Percentiles rank a stretch among this genome's conserved stretches.
Conservation (phyloP, 2,888 invertebrate species). For the Euzetes globulus region DNA sequence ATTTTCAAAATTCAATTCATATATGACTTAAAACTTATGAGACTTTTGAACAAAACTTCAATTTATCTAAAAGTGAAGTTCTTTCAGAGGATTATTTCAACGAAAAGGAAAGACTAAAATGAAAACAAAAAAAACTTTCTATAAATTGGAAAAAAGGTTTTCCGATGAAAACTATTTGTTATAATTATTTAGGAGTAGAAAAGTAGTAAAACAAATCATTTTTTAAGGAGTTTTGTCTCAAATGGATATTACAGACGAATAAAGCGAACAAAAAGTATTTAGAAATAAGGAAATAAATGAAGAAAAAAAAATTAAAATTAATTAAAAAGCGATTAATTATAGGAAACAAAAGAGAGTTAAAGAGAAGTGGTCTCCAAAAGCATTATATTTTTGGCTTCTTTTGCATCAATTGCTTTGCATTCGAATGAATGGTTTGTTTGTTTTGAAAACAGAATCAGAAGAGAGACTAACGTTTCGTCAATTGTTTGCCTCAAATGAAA, state of each 20-base stretch:
- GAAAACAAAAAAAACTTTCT: neutral
- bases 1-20: neutral
- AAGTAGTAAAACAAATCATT: neutral
- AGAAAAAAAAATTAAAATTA: neutral
- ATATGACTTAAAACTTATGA: constrained; percentile 21
- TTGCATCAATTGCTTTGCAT: neutral
- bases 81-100: neutral
- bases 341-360: no score
- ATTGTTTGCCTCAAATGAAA: neutral
- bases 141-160: neutral
- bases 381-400: neutral
- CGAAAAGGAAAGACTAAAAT: neutral
- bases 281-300: neutral
- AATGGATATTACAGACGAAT: neutral
- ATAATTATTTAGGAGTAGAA: neutral
- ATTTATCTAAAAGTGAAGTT: constrained; percentile 22
- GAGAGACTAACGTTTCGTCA: neutral
- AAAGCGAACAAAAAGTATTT: neutral
- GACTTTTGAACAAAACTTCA: constrained; percentile 11
- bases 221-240: neutral
- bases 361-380: neutral
- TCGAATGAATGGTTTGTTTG: neutral
- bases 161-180: constrained; percentile 3
- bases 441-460: neutral
- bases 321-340: neutral